Base-by-base conservation (phyloP, 2,797 vertebrate species). In the Rhinogobio ventralis region DNA sequence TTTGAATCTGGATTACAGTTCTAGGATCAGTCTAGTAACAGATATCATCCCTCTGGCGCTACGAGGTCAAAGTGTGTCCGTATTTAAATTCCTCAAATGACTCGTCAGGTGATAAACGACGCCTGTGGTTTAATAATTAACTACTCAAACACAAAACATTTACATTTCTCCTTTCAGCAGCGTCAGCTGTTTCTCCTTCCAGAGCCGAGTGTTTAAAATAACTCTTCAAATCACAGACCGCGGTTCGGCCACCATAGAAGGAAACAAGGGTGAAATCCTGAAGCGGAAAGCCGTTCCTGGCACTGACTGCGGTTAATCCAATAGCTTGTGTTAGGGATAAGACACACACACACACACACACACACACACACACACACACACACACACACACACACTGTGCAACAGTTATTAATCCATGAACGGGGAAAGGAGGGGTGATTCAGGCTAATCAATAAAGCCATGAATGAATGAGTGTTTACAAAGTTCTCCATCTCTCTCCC, bases 241-340 rank as follows among this genome's bases (percentile, higher is more conserved):
- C 60, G 4, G 0, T n/a, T 55, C 8, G 11, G 14, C 7, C 72
- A 53, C 72, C 71, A 42, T 76, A 75, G 72, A 83, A 75, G 64
- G 74, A 78, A 57, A 25, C n/a, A 7, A 49, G 33, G 30, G 51
- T 14, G 19, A 69, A 84, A 77, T 60, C 64, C 66, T 66, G 67
- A 69, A 77, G 66, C 30, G 7, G 64, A 75, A 81, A 82, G 51
- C 83, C 39, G 23, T 62, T 69, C 39, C 49, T 73, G 69, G 69
- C 69, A 53, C 77, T n/a, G 42, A 5, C 20, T 5, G 39, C 5
- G 20, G 49, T 55, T 77, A 88, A 88, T 86, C 77, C 87, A 28
- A 39, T 85, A 53, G 55, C 81, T 72, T 36, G 51, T 55, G 75
- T 69, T 64, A 10, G 49, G 57, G 81, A 86, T 86, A 76, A 86